phyloP scores from a whole-genome alignment of 1,140 invertebrate species.

The Diuraphis noxia region DNA sequence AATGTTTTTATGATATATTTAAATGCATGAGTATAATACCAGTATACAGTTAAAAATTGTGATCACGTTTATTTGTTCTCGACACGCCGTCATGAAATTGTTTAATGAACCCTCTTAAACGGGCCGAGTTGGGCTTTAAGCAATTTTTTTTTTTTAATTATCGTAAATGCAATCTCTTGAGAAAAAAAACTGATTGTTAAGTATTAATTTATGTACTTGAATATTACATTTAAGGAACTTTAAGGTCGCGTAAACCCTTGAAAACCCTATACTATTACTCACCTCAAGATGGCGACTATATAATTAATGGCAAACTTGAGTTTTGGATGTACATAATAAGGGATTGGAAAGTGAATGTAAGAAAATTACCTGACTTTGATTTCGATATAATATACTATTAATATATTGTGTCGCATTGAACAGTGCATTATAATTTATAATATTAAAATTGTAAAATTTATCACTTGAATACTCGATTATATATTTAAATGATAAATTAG shows the following conservation, averaged over 20 bases:
- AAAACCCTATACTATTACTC: background rate
- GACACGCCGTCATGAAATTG: background rate
- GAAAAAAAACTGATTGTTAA: background rate
- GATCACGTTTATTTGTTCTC: conserved; percentile 13
- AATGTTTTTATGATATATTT: conserved; percentile 22
- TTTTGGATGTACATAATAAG: background rate
- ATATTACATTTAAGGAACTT: background rate
- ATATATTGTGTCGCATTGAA: background rate
- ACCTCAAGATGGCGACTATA: background rate
- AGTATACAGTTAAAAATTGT: background rate
- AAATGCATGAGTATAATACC: background rate
- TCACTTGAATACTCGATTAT: no score
- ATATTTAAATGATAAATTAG: no score
- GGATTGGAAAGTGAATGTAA: background rate
- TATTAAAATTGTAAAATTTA: background rate
- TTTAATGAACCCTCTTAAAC: background rate
- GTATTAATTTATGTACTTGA: conserved; percentile 1
- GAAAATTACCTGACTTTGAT: background rate
- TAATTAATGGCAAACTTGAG: background rate
- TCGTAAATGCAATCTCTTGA: background rate
- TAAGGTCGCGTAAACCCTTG: background rate
- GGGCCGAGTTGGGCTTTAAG: background rate
- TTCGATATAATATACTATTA: background rate
- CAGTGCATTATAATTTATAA: background rate
- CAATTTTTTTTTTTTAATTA: conserved; percentile 6